Evolutionary conservation across 2,113 vertebrate genomes (phyloP), one percentile per base, ranked within the genome.

Genomic region (Porphyrio hochstetteri): DNA sequence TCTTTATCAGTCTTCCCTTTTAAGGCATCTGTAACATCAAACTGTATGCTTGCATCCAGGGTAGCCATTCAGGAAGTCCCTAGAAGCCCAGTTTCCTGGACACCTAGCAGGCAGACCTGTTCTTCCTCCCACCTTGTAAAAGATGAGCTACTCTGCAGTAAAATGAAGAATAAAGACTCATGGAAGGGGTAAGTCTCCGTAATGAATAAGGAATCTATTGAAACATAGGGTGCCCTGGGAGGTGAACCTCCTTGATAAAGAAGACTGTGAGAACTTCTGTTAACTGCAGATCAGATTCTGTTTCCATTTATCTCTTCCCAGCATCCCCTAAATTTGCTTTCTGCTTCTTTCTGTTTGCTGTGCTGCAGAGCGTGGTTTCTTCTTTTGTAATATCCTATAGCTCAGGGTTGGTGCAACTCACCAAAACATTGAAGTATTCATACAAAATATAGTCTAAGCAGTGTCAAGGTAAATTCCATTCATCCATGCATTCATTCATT

Each of bases 21-120:
- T 31, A 42, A 87, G 21, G 2, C 6, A 57, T 38, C 24, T 44
- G 10, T 10, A 91, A 27, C 11, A 46, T 42, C 29, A 38, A n/a
- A 21, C 24, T 38, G 8, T 10, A 17, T 3, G 2, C 10, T 67
- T 57, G 7, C 1, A 1, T 80, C 11, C n/a, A 71, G 9, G 1
- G 7, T 13, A 80, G 11, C 5, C 20, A 52, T 67, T 71, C 18
- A 61, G 29, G 86, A 80, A 76, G 21, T 23, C 13, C 7, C 3
- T 36, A 7, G 8, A 90, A 87, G 8, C 4, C 11, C 50, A 60
- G 11, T 9, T 48, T 70, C 44, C 16, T 69, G 38, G 52, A 56
- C 5, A 5, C 15, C 78, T 24, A 56, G 20, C 13, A 46, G 12
- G 5, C 11, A 74, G 27, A 74, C 7, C 4, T 59, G 15, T 13